Evolutionary conservation across 2,888 invertebrate genomes (phyloP).

Genomic region (Pterostichus madidus): DNA sequence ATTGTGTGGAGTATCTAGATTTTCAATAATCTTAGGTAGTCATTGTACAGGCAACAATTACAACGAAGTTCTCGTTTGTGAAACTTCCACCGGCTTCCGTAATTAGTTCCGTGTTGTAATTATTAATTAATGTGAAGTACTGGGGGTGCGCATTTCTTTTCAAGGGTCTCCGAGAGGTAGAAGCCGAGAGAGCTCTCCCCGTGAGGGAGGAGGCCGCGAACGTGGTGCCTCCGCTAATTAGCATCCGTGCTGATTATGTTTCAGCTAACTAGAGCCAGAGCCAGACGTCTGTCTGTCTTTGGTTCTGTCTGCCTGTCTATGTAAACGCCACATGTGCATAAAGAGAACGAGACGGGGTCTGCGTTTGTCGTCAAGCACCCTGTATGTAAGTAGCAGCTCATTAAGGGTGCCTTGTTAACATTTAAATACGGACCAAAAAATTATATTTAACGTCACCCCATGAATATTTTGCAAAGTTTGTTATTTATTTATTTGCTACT

Average conservation of each 20-base stretch:
- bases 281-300: conserved; percentile 54
- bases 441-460: neutral
- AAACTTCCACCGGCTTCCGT: conserved; percentile 70
- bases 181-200: neutral
- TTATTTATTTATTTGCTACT: too few species aligned
- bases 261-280: conserved; percentile 57
- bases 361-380: conserved; percentile 45
- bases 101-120: conserved; percentile 77
- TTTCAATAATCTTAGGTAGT: conserved; percentile 52
- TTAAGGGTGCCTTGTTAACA: conserved; percentile 56
- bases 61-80: conserved; percentile 50
- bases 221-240: conserved; percentile 60
- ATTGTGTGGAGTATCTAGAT: conserved; percentile 11
- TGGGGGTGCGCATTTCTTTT: conserved; percentile 59
- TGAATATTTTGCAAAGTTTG: too few species aligned
- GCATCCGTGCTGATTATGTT: conserved; percentile 62
- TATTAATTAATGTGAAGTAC: conserved; percentile 75
- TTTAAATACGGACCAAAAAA: conserved; percentile 19
- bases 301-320: conserved; percentile 24
- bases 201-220: conserved; percentile 19
- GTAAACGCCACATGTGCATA: conserved; percentile 52
- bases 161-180: conserved; percentile 24
- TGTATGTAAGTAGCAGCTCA: conserved; percentile 48
- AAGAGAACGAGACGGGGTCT: conserved; percentile 38
- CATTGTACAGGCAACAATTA: conserved; percentile 35